Evolutionary conservation across 2,888 invertebrate species (phyloP), one percentile per base, ranked within the genome.

Genomic region (Tachina grossa): DNA sequence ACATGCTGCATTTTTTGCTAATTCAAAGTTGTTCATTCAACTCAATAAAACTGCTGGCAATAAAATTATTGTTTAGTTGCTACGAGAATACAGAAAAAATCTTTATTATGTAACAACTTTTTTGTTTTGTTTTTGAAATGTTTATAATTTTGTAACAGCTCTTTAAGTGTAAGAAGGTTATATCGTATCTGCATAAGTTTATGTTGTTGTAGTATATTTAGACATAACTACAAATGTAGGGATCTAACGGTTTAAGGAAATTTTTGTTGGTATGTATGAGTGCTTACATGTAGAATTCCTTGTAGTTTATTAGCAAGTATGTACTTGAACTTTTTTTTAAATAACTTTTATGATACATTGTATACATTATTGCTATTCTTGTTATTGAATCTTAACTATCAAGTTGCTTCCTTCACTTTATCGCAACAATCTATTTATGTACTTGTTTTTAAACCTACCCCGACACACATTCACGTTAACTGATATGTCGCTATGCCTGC

Each of bases 301-400:
- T 78, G 19, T 47, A 82, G 51, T 79, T 85, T 82, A 82, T 82
- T 79, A 39, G 6, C 9, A 31, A 6, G 13, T 45, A 53, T 22
- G 43, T 57, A 61, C 19, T 53, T 13, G 6, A 68, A 53, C 45
- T 63, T n/a, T n/a, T n/a, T n/a, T n/a, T n/a, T n/a, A n/a, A n/a
- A n/a, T n/a, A n/a, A n/a, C n/a, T n/a, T 11, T 55, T 69, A 76
- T 63, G 79, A 85, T 85, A 72, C 75, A 43, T 66, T 83, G 45
- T 72, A 83, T 80, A 55, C 53, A 39, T 76, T 84, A 47, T 45
- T 81, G 49, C 49, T 66, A 49, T 72, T 80, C 63, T 71, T 80
- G 71, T 72, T 80, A 80, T 74, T 82, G 79, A 78, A 82, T 82
- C 65, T 75, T 66, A 79, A 66, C 79, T 75, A 83, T 75, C 71